Base-by-base conservation (phyloP, 2,797 vertebrate genomes). In the Eupleurogrammus muticus region DNA sequence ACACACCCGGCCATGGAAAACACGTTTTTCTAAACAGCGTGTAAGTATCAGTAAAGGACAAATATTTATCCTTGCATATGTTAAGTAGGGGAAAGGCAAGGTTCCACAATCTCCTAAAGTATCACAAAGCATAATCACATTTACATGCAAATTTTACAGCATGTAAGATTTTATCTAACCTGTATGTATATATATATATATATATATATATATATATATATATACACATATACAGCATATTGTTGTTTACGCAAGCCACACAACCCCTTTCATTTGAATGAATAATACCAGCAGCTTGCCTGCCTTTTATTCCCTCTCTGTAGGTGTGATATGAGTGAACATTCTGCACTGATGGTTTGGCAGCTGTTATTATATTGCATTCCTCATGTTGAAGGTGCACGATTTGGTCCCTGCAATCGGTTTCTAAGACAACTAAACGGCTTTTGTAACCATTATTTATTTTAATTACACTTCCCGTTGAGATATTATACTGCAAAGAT, bases 361-460 rank as follows among this genome's bases (percentile, higher is more conserved):
- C 60, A 69, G 64, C 70, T 54, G 19, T 62, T 63, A 44, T 83
- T 80, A 58, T 73, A 44, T 34, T 44, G 12, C 11, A 17, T 36
- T 52, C 21, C 13, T 42, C 36, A 28, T 47, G 66, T 56, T 14
- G 13, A 47, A 14, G 17, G 34, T 70, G 50, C 14, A 34, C 11
- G 34, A 19, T 38, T 74, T 61, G 49, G 40, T 53, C 61, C 48
- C 47, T 66, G 38, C 40, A n/a, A 34, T 8, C 1, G 0, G 68
- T 68, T 68, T 68, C 44, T 38, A 53, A 69, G 75, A 75, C 65
- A 52, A 67, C 62, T 9, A 14, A 14, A 50, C 14, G 68, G 52
- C 21, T 63, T 73, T 59, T 52, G 19, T 52, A 56, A 63, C n/a
- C 34, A 61, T 72, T 53, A 50, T 55, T 73, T 66, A 55, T 75